Evolutionary conservation across 1,140 invertebrate genomes (phyloP), one percentile per base, ranked within the genome.

Genomic region (Diabrotica virgifera): DNA sequence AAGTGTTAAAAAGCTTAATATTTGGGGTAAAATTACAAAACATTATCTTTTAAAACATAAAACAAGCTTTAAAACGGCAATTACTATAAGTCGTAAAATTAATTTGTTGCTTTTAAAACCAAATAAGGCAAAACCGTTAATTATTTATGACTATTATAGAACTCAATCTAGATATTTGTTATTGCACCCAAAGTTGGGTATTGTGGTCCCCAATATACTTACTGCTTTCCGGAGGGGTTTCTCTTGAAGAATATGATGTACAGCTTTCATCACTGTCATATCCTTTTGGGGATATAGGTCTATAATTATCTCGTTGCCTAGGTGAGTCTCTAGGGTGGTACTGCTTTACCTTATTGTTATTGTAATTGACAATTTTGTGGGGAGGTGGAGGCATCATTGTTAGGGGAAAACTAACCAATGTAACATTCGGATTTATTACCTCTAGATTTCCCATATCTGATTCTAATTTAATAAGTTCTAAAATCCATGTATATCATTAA

Each of bases 231-330:
- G 62, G 24, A 11, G 57, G 52, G 2, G 58, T 59, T 52, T 52
- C 63, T 56, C 62, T 60, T 52, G 66, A 68, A 62, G 63, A 64
- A 54, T 62, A 54, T 40, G 69, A 65, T 4, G 50, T 59, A 37
- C 60, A 58, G 37, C 63, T 70, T 14, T 70, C 69, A 61, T 70
- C 69, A 59, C 66, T 70, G 36, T 67, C 66, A 60, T 63, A 67
- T 37, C 62, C 58, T 24, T 67, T 63, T 11, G 62, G 58, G 10
- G 58, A 63, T 57, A 61, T 52, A n/a, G 62, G 46, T 35, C 58
- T 60, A 24, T 62, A 62, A 38, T 36, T 62, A 62, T 62, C 60
- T 37, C 60, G 53, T 5, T 36, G 36, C 36, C 56, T 64, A 5
- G 55, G 35, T 5, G 8, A 24, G 12, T 64, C 63, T 64, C 63